Conservation (phyloP, 2,888 invertebrate genomes). For the Zygogramma bicolorata region DNA sequence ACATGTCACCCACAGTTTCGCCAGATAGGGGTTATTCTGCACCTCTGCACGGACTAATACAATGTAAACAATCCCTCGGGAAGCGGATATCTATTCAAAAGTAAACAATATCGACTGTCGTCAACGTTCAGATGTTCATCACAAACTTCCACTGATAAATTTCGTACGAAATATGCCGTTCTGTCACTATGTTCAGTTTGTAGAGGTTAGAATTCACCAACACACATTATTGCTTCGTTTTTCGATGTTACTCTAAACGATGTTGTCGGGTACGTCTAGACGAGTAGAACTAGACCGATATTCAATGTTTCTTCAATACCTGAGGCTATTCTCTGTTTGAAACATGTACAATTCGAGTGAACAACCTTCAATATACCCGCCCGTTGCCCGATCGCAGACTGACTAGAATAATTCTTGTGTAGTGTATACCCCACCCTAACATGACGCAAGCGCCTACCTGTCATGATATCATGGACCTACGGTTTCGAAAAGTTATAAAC, state of each 20-base stretch:
- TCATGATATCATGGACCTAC: conserved; percentile 48
- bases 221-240: conserved; percentile 38
- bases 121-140: conserved; percentile 13
- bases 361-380: conserved; percentile 23
- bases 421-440: conserved; percentile 53
- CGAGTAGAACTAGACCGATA: conserved; percentile 11
- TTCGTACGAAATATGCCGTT: conserved; percentile 34
- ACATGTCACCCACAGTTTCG: conserved; percentile 43
- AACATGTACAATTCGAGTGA: conserved; percentile 21
- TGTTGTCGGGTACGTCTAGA: conserved; percentile 17
- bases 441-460: conserved; percentile 55
- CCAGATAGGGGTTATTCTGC: conserved; percentile 44
- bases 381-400: conserved; percentile 43
- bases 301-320: conserved; percentile 12
- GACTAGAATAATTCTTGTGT: conserved; percentile 30
- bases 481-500: conserved; percentile 40
- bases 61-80: conserved; percentile 33
- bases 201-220: conserved; percentile 53
- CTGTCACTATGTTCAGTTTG: conserved; percentile 48
- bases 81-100: conserved; percentile 5
- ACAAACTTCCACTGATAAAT: conserved; percentile 21
- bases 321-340: conserved; percentile 30
- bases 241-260: conserved; percentile 30
- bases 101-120: conserved; percentile 8
- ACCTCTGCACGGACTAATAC: conserved; percentile 43